Evolutionary conservation across 2,888 invertebrate species (phyloP), one percentile per base, ranked within the genome.

Genomic region (Horisme vitalbata): DNA sequence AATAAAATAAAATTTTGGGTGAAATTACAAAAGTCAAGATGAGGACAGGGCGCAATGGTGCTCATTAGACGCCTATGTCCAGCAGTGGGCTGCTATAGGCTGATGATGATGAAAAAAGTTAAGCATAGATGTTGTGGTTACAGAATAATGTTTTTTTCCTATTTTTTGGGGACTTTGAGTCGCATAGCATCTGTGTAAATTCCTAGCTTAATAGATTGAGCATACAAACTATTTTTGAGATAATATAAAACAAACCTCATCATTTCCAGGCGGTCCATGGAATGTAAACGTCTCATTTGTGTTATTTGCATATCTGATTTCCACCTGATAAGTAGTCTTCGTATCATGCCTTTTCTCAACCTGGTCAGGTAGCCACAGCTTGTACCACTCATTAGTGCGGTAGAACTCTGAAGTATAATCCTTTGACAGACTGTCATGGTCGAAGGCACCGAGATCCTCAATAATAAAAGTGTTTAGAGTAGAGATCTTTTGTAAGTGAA

Each of bases 241-340:
- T 2, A 10, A 13, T 14, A 21, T 31, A 28, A 20, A 24, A 74
- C 76, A 60, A 65, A 91, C 91, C 90, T 97, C 97, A 81, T 97
- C 97, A 57, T 96, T 95, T 26, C 96, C 97, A 32, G 94, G 96
- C 5, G 97, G 97, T 31, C 97, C 97, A 55, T 97, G 97, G 83
- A 97, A 98, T n/a, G 96, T 96, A 71, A 94, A 96, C n/a, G 97
- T 97, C 78, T 97, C 97, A 82, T 97, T 97, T 1, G 97, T 97
- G 71, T 97, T 97, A 78, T 97, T 97, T 0, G 97, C 95, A 83
- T 97, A 97, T 71, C 97, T 92, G 59, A 97, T 97, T 83, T 97
- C 95, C n/a, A 97, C 95, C 79, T 96, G 95, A 72, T 97, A 97
- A 0, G 97, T 97, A 4, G 96, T 95, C 85, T 98, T 96, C 0